Percentiles rank a stretch among this genome's conserved stretches.
Conservation (phyloP, 2,888 invertebrate species). For the Rotaria macrura region DNA sequence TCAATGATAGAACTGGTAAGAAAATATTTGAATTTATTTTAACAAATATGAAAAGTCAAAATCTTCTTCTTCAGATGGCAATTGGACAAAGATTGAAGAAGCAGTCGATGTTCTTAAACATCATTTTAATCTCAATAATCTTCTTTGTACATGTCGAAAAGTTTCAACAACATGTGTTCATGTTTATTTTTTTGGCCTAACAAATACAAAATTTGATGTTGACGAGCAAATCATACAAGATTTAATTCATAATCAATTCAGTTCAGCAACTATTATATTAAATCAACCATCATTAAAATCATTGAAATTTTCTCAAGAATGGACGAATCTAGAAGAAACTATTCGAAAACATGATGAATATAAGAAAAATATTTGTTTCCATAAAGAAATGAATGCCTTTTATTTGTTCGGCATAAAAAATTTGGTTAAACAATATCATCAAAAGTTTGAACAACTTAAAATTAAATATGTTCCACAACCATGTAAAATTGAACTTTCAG, state of each 20-base stretch:
- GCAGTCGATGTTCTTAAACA: background rate
- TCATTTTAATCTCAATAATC: background rate
- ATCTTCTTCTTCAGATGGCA: background rate
- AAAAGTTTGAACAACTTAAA: background rate
- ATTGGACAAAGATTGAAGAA: background rate
- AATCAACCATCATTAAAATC: background rate
- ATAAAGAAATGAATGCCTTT: background rate
- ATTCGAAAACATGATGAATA: background rate
- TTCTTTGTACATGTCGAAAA: background rate
- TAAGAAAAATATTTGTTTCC: background rate
- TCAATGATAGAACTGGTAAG: background rate
- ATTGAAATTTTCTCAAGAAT: background rate
- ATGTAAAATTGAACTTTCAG: background rate
- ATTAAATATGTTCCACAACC: background rate
- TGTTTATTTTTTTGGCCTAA: background rate
- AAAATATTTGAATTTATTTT: background rate
- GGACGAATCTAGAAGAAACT: background rate
- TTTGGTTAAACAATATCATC: background rate
- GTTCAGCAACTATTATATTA: background rate
- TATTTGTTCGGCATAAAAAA: background rate
- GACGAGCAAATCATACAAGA: background rate
- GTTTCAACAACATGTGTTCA: background rate
- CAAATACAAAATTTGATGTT: background rate
- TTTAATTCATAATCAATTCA: background rate
- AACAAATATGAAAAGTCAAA: background rate